Conservation (phyloP, 2,797 vertebrate species). For the Parambassis ranga region DNA sequence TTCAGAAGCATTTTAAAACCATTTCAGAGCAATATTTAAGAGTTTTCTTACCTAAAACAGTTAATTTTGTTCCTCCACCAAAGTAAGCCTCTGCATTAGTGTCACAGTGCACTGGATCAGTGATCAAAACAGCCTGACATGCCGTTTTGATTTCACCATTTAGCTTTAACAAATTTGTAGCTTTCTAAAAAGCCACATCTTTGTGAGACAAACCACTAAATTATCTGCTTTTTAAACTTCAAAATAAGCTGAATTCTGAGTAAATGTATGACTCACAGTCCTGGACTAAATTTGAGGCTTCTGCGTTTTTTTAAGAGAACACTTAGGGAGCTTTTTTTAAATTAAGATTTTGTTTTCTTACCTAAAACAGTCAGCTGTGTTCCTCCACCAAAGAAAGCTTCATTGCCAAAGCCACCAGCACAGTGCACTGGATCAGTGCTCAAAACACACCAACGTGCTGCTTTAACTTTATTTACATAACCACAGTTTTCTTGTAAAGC, state of each 20-base stretch:
- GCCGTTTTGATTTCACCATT: no score
- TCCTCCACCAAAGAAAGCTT: not conserved
- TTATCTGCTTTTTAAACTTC: no score
- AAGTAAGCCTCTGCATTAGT: conserved; percentile 41
- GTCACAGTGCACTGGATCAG: not conserved
- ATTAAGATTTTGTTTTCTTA: not conserved
- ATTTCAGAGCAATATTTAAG: rapidly evolving
- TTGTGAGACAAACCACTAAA: no score
- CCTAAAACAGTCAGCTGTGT: not conserved
- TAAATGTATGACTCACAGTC: no score
- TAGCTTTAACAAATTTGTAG: no score
- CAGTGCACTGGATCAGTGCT: not conserved
- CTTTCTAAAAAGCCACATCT: no score
- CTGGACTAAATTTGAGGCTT: no score
- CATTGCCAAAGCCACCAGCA: rapidly evolving
- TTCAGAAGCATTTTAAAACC: no score
- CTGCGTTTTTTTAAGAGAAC: no score
- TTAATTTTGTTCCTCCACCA: conserved; percentile 79
- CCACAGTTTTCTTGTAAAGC: no score
- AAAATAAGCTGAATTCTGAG: no score
- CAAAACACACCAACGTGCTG: not conserved
- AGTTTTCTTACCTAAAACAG: conserved; percentile 73
- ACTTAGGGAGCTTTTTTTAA: no score
- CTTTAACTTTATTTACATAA: not conserved
- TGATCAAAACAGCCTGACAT: not conserved